These are phyloP conservation scores for Brachyrhaphis roseni DNA, from an alignment of 2,797 vertebrate genomes.

Conservation along the genomic window DNA sequence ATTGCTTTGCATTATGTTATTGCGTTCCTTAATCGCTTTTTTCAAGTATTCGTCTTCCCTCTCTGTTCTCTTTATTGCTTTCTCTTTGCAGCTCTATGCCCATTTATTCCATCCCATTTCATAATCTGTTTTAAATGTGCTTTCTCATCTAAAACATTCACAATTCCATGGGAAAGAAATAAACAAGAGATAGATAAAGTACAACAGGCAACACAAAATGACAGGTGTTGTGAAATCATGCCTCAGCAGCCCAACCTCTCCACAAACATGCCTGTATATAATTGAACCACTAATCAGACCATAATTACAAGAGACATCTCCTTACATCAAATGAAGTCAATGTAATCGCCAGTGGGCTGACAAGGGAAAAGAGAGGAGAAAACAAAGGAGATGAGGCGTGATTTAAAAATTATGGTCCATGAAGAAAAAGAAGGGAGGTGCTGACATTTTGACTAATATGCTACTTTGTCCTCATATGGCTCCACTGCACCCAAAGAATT, in stretches of 20 bases:
- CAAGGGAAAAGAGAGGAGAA: conserved; percentile 47
- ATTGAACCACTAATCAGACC: conserved; percentile 64
- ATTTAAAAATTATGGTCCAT: conserved; percentile 70
- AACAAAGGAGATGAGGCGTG: conserved; percentile 67
- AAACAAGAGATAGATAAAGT: conserved; percentile 23
- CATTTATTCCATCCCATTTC: conserved; percentile 37
- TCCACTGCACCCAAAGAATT: conserved; percentile 29
- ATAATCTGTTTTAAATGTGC: conserved; percentile 50
- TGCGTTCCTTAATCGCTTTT: neutral
- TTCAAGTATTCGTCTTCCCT: neutral
- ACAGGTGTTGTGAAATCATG: conserved; percentile 31
- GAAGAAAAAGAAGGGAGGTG: conserved; percentile 70
- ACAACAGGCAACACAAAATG: conserved; percentile 32
- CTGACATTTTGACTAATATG: conserved; percentile 76
- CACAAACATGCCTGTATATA: conserved; percentile 55
- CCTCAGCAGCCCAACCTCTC: conserved; percentile 23
- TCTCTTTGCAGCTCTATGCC: conserved; percentile 14
- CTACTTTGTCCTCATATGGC: conserved; percentile 42
- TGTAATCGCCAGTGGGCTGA: conserved; percentile 41
- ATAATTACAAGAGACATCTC: conserved; percentile 56
- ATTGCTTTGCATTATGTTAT: conserved; percentile 12
- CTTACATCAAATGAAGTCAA: conserved; percentile 50
- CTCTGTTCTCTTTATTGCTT: conserved; percentile 14
- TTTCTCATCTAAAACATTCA: conserved; percentile 25
- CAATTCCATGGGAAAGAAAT: conserved; percentile 26